Base-by-base conservation (phyloP, 2,113 vertebrate species). In the Onychorhynchus coronatus region DNA sequence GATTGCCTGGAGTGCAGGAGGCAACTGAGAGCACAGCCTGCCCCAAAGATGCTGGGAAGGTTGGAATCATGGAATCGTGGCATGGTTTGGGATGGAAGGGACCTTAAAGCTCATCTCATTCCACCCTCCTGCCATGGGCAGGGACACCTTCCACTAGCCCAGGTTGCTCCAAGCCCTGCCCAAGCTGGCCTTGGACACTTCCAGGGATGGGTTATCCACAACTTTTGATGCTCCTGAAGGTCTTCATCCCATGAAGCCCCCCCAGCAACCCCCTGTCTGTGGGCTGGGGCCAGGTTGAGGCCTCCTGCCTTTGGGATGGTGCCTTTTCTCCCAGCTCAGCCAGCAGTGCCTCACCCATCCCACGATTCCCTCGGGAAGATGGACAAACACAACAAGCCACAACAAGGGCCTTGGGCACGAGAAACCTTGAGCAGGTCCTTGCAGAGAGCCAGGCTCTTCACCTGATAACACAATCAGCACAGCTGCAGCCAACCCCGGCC, bases 201-300 rank as follows among this genome's bases (percentile, higher is more conserved):
- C 15, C 59, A 62, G 59, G 59, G 59, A 19, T 62, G 59, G 37
- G 59, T 25, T 27, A 62, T 18, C 59, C 17, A 19, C 56, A 23
- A 14, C 37, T 62, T 41, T 30, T 30, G 37, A 41, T 13, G 17
- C 39, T 62, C 61, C 8, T 28, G 27, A 39, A 41, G 61, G 61
- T 41, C 8, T 63, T 21, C 42, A 41, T 30, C 14, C 39, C n/a
- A 21, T 37, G 61, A 12, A 27, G 42, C n/a, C 27, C 2, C 12
- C 61, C 11, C 17, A 44, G 49, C 62, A 30, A 2, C 68, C 70
- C 58, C 24, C 1, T 3, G 30, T 6, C 39, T 2, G 15, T 0
- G n/a, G 37, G n/a, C 5, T 0, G 65, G 41, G 14, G 28, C 62
- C n/a, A 3, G 28, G 0, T 8, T 0, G 9, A 49, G 50, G 1